A percentile compares a stretch with the other conserved stretches of the same genome.
These are phyloP conservation scores for Scomberomorus guttatus DNA, from an alignment of 2,797 vertebrate species.

Conservation along the genomic window DNA sequence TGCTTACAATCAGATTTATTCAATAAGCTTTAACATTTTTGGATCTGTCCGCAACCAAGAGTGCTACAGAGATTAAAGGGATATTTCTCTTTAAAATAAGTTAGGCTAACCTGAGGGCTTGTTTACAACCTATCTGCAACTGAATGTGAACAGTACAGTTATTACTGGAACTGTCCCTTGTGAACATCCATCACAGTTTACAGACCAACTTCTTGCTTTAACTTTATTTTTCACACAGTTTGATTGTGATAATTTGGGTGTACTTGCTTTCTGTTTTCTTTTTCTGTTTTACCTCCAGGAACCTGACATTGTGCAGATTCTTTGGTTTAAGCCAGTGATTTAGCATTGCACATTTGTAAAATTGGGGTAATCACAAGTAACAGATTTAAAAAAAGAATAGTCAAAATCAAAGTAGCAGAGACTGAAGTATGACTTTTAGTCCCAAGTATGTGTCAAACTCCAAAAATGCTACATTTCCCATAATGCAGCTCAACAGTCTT, in stretches of 20 bases:
- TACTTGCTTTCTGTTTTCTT: neutral
- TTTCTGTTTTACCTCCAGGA: neutral
- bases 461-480: conserved; percentile 21
- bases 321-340: too few relatives aligned
- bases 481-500: conserved; percentile 4
- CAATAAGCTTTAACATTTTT: conserved; percentile 10
- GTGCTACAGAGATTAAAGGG: neutral
- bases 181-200: too few relatives aligned
- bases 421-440: neutral
- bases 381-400: neutral
- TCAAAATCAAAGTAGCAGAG: neutral
- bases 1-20: conserved; percentile 3
- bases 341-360: neutral
- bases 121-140: conserved; percentile 8
- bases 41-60: neutral
- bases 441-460: neutral
- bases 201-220: too few relatives aligned
- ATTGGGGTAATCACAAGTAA: neutral
- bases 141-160: neutral
- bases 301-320: neutral
- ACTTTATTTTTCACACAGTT: neutral
- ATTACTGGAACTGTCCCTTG: neutral
- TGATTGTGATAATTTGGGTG: neutral
- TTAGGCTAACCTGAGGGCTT: neutral
- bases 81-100: conserved; percentile 3